Evolutionary conservation across 2,797 vertebrate genomes (phyloP), one percentile per base, ranked within the genome.

Genomic region (Gouania willdenowi): DNA sequence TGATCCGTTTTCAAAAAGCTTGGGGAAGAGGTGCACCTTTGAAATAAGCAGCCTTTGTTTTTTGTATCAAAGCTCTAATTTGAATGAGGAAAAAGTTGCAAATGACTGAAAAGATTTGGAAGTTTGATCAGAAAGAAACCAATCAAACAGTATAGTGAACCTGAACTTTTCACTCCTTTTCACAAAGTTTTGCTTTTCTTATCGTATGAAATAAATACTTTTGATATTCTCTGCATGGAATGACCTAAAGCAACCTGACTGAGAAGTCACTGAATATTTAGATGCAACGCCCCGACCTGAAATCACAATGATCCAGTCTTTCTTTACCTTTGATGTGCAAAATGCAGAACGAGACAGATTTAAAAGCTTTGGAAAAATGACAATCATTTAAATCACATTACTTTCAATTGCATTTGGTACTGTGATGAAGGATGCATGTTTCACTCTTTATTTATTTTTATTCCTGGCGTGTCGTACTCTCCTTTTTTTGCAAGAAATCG

Each of bases 21-120:
- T 57, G 46, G 54, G 58, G 77, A 77, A 46, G 54, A 60, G 77
- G 77, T 64, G 74, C 81, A 80, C 62, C 77, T 80, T 86, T 76
- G 77, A 82, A 84, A 86, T 86, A 82, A 83, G 73, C 62, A 8
- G 9, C 34, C 56, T 41, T 53, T 77, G 83, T 82, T 69, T 83
- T 86, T 84, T 82, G 75, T 82, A 86, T 80, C 76, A 84, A 84
- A 85, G 77, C 62, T 24, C 23, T 2, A 6, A 56, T 75, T 78
- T 80, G 72, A 82, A 81, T 75, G 77, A 59, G 59, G 64, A 20
- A 81, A 78, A 70, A 66, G 64, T 77, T 83, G 64, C 59, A 77
- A 77, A 80, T 79, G 75, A 78, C 53, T 65, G 44, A 69, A 78
- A 81, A 66, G 57, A 81, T 77, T 75, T 59, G 41, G 58, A 51